Evolutionary conservation across 2,113 vertebrate species (phyloP).

Genomic region (Syrrhaptes paradoxus): DNA sequence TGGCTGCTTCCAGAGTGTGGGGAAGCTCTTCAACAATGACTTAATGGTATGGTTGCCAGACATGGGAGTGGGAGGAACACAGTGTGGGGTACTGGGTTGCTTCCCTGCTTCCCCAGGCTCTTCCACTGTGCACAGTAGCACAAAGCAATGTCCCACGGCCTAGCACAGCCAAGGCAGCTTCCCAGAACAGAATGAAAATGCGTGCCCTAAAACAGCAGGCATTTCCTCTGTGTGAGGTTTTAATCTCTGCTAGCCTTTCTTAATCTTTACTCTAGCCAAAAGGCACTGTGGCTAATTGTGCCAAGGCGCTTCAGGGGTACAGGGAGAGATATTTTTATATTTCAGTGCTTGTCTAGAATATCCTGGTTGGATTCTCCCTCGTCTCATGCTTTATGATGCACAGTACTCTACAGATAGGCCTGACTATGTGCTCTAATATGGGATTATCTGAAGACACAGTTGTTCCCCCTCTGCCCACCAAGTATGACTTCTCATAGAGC

Average conservation of each 20-base stretch:
- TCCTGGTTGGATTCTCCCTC: neutral
- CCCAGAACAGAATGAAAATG: neutral
- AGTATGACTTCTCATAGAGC: neutral
- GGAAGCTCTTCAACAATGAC: slow-evolving; percentile 79
- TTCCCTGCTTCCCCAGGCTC: neutral
- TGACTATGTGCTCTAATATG: neutral
- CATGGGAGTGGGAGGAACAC: neutral
- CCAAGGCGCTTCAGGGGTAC: neutral
- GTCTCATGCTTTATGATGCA: neutral
- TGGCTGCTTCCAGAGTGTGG: slow-evolving; percentile 79
- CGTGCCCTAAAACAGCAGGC: neutral
- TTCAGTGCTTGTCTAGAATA: neutral
- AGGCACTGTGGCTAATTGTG: neutral
- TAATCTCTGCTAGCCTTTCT: neutral
- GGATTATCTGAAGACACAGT: neutral
- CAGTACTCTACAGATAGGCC: neutral
- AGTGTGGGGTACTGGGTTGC: neutral
- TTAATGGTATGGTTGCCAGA: slow-evolving; percentile 76
- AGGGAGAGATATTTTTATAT: neutral
- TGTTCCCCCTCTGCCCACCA: neutral
- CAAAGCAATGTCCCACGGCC: neutral
- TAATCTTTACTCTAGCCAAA: neutral
- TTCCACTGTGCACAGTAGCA: neutral
- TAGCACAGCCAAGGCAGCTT: neutral
- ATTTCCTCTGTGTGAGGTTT: neutral